These are phyloP conservation scores for Tor tambroides DNA, from an alignment of 2,113 vertebrate genomes.

Conservation along the genomic window DNA sequence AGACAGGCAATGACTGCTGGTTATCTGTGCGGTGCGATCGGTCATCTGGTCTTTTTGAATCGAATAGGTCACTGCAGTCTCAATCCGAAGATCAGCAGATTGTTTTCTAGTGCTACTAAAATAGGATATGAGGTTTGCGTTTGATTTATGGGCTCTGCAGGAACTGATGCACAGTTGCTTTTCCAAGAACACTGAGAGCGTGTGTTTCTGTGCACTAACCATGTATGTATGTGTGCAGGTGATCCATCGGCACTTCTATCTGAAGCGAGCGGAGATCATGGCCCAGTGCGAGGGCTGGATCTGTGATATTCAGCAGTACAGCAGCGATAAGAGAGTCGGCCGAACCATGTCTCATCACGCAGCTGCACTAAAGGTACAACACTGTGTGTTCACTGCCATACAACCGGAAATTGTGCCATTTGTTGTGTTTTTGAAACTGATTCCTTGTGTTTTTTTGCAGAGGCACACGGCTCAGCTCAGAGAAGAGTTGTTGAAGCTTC, in stretches of 20 bases:
- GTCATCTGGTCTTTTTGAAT: not conserved
- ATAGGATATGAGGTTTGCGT: not conserved
- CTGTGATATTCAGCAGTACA: constrained; percentile 98
- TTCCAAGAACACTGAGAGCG: not conserved
- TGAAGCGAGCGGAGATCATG: constrained; percentile 97
- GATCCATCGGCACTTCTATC: constrained; percentile 98
- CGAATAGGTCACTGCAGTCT: not conserved
- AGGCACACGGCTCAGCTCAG: constrained; percentile 95
- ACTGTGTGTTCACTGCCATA: not conserved
- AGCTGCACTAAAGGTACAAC: constrained; percentile 91
- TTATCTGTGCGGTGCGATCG: not conserved
- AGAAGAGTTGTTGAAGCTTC: constrained; percentile 95
- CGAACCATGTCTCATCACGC: constrained; percentile 99
- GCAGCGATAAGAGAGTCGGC: constrained; percentile 97
- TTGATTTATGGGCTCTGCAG: not conserved
- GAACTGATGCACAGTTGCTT: not conserved
- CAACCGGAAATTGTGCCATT: not conserved
- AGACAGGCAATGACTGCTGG: constrained; percentile 42
- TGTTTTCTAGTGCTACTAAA: not conserved
- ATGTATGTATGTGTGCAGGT: constrained; percentile 76
- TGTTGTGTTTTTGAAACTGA: not conserved
- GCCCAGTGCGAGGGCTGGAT: constrained; percentile 99
- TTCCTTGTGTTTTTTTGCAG: constrained; percentile 68
- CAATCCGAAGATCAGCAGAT: constrained; percentile 6
- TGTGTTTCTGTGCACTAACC: not conserved